These are phyloP conservation scores for Rhadina sibilatrix DNA, from an alignment of 2,113 vertebrate species.

Conservation along the genomic window DNA sequence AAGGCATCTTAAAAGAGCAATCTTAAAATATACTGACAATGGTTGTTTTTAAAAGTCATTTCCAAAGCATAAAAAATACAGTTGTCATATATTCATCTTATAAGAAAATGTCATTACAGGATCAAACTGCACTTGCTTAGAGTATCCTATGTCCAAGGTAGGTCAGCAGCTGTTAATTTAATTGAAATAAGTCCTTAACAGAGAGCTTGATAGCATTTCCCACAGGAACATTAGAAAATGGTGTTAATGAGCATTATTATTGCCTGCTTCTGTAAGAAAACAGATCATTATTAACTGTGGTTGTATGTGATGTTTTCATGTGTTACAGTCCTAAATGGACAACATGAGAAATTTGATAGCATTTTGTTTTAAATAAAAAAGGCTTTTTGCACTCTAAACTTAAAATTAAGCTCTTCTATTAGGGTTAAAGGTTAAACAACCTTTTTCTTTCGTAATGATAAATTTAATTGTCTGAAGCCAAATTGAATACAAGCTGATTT, in stretches of 20 bases:
- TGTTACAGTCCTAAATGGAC: background rate
- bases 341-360: conserved; percentile 21
- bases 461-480: conserved; percentile 56
- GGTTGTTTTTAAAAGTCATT: background rate
- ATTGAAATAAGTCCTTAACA: conserved; percentile 68
- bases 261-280: conserved; percentile 63
- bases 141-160: conserved; percentile 31
- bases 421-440: conserved; percentile 62
- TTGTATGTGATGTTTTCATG: conserved; percentile 35
- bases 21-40: background rate
- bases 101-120: background rate
- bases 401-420: conserved; percentile 51
- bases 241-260: conserved; percentile 68
- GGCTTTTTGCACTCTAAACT: conserved; percentile 22
- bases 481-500: background rate
- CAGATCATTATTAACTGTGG: conserved; percentile 71
- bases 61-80: background rate
- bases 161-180: conserved; percentile 63
- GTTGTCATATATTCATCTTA: background rate
- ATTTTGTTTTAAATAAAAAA: conserved; percentile 36
- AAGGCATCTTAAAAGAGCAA: background rate
- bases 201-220: conserved; percentile 70
- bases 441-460: conserved; percentile 62
- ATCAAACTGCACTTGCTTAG: background rate
- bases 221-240: conserved; percentile 56